Evolutionary conservation across 2,888 invertebrate species (phyloP), one percentile per base, ranked within the genome.

Genomic region (Fissipunctia ypsillon): DNA sequence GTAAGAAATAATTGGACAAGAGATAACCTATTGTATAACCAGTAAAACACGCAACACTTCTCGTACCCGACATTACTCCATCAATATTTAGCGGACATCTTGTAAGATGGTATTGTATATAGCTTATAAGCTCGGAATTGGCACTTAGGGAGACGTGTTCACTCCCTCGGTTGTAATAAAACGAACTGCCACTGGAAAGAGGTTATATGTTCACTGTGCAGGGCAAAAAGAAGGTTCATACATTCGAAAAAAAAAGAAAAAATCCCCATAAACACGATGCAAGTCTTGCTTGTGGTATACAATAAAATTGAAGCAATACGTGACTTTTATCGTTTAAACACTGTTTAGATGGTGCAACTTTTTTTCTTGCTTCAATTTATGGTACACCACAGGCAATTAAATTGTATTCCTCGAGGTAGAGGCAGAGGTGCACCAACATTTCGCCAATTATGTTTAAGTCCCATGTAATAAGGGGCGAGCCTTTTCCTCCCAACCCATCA

Each of bases 111-210:
- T 74, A 76, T 80, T 76, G 81, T 80, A 72, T 84, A 83, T 78
- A 73, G 80, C 66, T 82, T 84, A 77, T 78, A 84, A 78, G 76
- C 65, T 69, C 56, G 73, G 82, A 77, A 88, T 84, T 81, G 89
- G 72, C 88, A 83, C 80, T 89, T 87, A 84, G 86, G 84, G 80
- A 75, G 82, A 82, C 81, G 78, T 77, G 81, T 78, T 87, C 73
- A 69, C 73, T 82, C 82, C 80, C 88, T 68, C 59, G 71, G 69
- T 74, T 59, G 78, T 76, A 73, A 87, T 89, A 88, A 89, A 89
- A 81, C 72, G 78, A 76, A 81, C 80, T 76, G 61, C 69, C 61
- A 65, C 56, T 66, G 45, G 57, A 73, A 86, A 79, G 76, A 84
- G 83, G 61, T 78, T 65, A 63, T 73, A 19, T 66, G 59, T n/a